phyloP scores from a whole-genome alignment of 2,888 invertebrate genomes.

The Alloscopus bannaensis region DNA sequence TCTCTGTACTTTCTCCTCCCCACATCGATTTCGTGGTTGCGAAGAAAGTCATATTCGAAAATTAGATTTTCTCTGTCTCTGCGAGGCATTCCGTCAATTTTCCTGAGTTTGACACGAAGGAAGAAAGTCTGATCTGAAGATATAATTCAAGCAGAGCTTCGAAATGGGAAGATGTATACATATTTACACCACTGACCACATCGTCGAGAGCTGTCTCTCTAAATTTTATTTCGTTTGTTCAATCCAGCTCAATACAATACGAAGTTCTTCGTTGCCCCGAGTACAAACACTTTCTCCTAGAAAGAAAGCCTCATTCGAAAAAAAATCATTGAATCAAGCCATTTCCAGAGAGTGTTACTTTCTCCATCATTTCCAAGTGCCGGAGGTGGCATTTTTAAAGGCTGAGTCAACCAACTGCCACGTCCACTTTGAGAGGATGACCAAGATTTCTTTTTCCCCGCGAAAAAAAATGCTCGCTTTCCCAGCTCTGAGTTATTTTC shows the following conservation, averaged over 20 bases:
- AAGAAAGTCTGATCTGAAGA: not conserved
- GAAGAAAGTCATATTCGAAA: conserved; percentile 21
- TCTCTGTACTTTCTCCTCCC: no score
- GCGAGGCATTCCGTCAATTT: conserved; percentile 6
- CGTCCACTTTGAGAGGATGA: conserved; percentile 34
- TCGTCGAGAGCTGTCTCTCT: no score
- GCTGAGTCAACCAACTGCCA: conserved; percentile 35
- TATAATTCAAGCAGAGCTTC: conserved; percentile 7
- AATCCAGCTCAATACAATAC: conserved; percentile 29
- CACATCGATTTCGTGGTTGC: no score
- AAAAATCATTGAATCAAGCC: conserved; percentile 22
- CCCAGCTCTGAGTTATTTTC: conserved; percentile 9
- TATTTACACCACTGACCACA: not conserved
- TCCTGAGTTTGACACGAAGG: not conserved
- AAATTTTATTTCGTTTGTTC: conserved; percentile 32
- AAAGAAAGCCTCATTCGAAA: not conserved
- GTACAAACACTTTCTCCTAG: not conserved
- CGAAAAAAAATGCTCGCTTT: no score
- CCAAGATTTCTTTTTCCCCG: conserved; percentile 34
- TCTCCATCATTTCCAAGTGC: conserved; percentile 25
- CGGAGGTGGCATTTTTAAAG: conserved; percentile 35
- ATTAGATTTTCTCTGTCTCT: conserved; percentile 20
- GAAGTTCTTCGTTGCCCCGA: conserved; percentile 18
- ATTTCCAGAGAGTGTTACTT: not conserved
- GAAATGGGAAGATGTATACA: not conserved